Base-by-base conservation (phyloP, 2,888 invertebrate genomes). In the Hydrotaea diabolus region DNA sequence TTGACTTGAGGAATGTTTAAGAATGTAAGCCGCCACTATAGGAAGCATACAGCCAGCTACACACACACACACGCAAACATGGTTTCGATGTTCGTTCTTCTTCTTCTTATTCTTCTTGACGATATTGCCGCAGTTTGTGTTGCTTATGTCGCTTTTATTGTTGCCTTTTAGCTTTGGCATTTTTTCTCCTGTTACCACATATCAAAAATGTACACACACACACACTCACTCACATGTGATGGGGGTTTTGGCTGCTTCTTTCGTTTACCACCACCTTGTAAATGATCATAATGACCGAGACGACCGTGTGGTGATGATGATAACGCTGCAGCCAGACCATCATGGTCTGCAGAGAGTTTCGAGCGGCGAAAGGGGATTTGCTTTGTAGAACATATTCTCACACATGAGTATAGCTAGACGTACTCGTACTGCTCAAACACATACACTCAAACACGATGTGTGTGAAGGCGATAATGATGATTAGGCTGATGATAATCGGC, bases 1-100 rank as follows among this genome's bases (percentile, higher is more conserved):
- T 82, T 79, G 85, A 85, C 82, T 85, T 82, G 46, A 79, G 82
- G 85, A 85, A 85, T 79, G 79, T 85, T 80, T 85, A 77, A 82
- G 84, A 81, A 85, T 85, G 81, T 79, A 79, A 85, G 81, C 81
- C 79, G 84, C 84, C 83, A 77, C 77, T 78, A 76, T 17, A 74
- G 43, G 39, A 73, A 75, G 59, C 72, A 69, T 46, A 77, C 62
- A 64, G 21, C 69, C 69, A 62, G 43, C 31, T 15, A 71, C 57
- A 46, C 46, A 36, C 31, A 59, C 17, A 71, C 59, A 55, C 11
- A 43, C 31, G 36, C 62, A 57, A 7, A 72, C 15, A 49, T 71
- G 71, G n/a, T n/a, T n/a, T n/a, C 49, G 15, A 46, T 36, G 57
- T 31, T 57, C 13, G 53, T 59, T 64, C 43, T 64, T 36, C 31